phyloP scores from a whole-genome alignment of 35 echinoderm and acorn worm species.

The Lytechinus pictus region DNA sequence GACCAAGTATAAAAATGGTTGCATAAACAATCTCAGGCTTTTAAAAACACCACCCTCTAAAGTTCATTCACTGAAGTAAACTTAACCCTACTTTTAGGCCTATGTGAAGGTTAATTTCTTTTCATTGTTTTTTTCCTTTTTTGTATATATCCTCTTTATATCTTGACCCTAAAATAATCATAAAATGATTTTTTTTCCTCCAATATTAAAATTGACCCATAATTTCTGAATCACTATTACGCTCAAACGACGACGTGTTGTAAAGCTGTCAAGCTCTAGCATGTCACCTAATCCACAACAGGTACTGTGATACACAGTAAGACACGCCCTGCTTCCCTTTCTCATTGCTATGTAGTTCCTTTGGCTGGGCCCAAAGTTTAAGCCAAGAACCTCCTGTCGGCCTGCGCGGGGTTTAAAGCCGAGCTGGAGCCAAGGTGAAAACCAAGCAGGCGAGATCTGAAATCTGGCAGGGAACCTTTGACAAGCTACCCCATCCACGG shows the following conservation, averaged over 20 bases:
- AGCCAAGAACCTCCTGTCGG: background rate
- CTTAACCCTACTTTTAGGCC: no score
- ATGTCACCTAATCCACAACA: conserved; percentile 1
- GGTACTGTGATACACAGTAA: background rate
- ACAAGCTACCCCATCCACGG: background rate
- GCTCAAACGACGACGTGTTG: background rate
- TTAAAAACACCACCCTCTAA: background rate
- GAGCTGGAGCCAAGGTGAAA: background rate
- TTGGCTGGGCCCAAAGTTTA: background rate
- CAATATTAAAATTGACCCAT: background rate
- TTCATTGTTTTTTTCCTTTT: no score
- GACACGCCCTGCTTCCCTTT: background rate
- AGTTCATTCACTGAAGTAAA: background rate
- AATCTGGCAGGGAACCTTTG: background rate
- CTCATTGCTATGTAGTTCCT: background rate
- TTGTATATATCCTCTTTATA: no score
- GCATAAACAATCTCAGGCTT: background rate
- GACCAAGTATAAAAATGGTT: background rate
- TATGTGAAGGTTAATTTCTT: no score
- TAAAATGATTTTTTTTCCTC: background rate
- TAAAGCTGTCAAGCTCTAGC: background rate
- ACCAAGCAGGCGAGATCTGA: background rate
- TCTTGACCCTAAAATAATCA: no score
- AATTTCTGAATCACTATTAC: background rate
- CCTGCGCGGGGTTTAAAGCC: background rate